Evolutionary conservation across 1,140 invertebrate genomes (phyloP).

Genomic region (Hypsibius dujardini): DNA sequence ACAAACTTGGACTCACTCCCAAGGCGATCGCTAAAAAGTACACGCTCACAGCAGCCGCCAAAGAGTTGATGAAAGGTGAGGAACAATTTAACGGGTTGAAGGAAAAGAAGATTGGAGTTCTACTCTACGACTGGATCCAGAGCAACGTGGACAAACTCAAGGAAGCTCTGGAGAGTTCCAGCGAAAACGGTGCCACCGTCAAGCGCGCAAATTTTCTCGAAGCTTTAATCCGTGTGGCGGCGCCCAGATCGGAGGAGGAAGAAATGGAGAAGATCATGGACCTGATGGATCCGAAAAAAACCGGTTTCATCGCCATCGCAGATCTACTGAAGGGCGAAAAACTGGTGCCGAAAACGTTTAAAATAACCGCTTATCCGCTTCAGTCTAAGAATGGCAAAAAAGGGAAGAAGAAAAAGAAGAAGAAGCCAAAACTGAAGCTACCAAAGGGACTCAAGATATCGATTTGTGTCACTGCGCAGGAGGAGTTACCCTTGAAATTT

Average conservation of each 20-base stretch:
- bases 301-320: not conserved
- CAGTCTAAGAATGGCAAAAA: not conserved
- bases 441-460: not conserved
- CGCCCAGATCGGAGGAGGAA: not conserved
- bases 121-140: constrained; percentile 1
- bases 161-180: not conserved
- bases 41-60: not conserved
- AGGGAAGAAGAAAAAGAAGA: constrained; percentile 13
- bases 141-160: not conserved
- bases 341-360: not conserved
- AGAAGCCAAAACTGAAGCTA: constrained; percentile 13
- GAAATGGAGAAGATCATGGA: not conserved
- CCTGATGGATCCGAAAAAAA: not conserved
- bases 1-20: not conserved
- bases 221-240: not conserved
- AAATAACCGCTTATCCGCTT: not conserved
- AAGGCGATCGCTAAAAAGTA: not conserved
- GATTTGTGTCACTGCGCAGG: not conserved
- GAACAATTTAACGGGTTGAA: not conserved
- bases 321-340: not conserved
- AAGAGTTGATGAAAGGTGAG: constrained; percentile 12
- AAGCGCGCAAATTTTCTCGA: not conserved
- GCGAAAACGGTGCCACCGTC: not conserved
- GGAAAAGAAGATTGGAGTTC: not conserved
- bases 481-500: not conserved